A percentile compares a stretch with the other conserved stretches of the same genome.
Evolutionary conservation across 2,797 vertebrate species (phyloP).

Genomic region (Parotocinclus haroldoi): DNA sequence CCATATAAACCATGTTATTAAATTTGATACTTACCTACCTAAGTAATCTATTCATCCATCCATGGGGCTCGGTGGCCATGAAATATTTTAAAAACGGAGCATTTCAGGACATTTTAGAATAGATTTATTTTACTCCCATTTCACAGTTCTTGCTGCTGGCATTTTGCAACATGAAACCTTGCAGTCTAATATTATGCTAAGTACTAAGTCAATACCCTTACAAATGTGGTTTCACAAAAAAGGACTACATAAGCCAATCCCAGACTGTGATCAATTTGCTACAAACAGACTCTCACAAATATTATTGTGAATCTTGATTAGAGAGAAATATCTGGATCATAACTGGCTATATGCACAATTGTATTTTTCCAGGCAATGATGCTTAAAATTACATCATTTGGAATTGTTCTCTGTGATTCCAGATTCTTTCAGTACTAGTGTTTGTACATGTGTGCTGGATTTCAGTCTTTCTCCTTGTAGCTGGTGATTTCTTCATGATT

Average conservation of each 20-base stretch:
- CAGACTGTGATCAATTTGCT: slow-evolving; percentile 8
- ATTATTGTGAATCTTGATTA: slow-evolving; percentile 24
- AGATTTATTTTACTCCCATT: neutral
- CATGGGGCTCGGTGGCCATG: too few species aligned
- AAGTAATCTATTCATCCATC: too few species aligned
- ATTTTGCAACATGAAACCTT: neutral
- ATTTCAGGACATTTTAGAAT: neutral
- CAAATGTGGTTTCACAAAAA: slow-evolving; percentile 8
- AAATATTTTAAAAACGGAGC: too few species aligned
- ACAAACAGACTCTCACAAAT: slow-evolving; percentile 10
- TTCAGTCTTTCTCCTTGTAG: too few species aligned
- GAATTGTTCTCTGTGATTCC: too few species aligned
- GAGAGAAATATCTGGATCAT: neutral
- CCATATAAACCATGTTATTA: too few species aligned
- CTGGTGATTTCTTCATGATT: too few species aligned
- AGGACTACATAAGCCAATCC: slow-evolving; percentile 15
- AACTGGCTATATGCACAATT: neutral
- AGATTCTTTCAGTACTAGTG: too few species aligned
- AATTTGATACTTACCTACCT: too few species aligned
- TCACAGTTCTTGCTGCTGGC: neutral
- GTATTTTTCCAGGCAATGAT: slow-evolving; percentile 1
- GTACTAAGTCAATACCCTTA: slow-evolving; percentile 18
- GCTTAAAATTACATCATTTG: slow-evolving; percentile 14
- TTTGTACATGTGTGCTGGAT: too few species aligned
- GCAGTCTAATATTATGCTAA: slow-evolving; percentile 13